Base-by-base conservation (phyloP, 2,113 vertebrate genomes). In the Pleuronectes platessa region DNA sequence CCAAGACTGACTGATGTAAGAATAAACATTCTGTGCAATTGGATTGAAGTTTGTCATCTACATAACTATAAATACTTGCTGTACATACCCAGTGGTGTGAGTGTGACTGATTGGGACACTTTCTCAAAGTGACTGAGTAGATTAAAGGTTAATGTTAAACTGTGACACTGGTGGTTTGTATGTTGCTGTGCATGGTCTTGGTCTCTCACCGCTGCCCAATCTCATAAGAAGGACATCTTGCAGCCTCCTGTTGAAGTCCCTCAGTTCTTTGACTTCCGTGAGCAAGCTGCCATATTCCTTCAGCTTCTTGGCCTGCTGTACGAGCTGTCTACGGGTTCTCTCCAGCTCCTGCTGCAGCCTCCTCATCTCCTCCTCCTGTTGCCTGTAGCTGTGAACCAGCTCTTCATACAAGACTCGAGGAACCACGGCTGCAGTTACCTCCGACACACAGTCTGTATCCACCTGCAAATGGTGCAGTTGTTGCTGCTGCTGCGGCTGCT, bases 251-350 rank as follows among this genome's bases (percentile, higher is more conserved):
- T 99, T 99, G 92, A 99, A 97, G 94, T 98, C 97, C n/a, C 98
- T 96, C 86, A 99, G 96, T 90, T 99, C 98, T 91, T 99, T 99
- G 90, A 98, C 98, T 92, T 99, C 98, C 4, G 97, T 97, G 88
- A 98, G 94, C 81, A 99, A 95, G 58, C 96, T 97, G 83, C 98
- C 96, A 35, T 97, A 98, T 88, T 99, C 98, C 92, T 99, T 99
- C 47, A 98, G 96, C 92, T 99, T 99, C 94, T 98, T 99, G 87
- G 98, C 97, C 92, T 99, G 98, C 84, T 99, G 98, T 17, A 99
- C 96, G 73, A 99, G 96, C 95, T 99, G 98, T 68, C 97, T 94
- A 65, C 98, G 96, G 1, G 98, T 99, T 85, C 97, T 94, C 90
- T 99, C 97, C 74, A 99, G 95, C 92, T 99, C 98, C 93, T 98